Percentiles rank a stretch among this genome's conserved stretches.
These are phyloP conservation scores for Coptodon rendalli DNA, from an alignment of 2,113 vertebrate species.

Conservation along the genomic window DNA sequence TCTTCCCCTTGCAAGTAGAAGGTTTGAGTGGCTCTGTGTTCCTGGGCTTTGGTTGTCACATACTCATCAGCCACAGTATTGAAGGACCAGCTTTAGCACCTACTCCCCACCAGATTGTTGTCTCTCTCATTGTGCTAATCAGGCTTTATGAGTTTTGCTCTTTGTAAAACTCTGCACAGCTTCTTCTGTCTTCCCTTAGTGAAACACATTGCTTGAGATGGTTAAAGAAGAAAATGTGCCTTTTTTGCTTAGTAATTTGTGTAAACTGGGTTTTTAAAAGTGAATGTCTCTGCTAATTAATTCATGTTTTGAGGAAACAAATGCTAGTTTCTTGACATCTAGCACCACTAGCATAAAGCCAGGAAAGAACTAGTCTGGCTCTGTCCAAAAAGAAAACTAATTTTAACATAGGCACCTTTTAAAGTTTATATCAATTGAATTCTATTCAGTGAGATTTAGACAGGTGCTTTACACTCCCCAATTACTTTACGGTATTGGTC, in stretches of 20 bases:
- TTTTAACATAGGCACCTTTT: neutral
- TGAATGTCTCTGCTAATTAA: neutral
- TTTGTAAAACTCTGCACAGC: too few relatives aligned
- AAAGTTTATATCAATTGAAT: neutral
- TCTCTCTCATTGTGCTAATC: neutral
- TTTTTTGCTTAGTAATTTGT: neutral
- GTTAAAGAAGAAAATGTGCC: neutral
- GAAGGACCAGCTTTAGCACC: neutral
- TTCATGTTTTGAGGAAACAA: neutral
- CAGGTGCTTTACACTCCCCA: neutral
- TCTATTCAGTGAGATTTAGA: neutral
- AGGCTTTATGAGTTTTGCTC: neutral
- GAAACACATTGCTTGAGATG: neutral
- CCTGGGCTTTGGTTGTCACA: neutral
- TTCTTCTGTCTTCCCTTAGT: neutral
- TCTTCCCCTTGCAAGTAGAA: neutral
- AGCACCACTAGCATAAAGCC: neutral
- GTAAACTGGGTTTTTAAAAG: neutral
- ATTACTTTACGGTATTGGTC: neutral
- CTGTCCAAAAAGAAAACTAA: neutral
- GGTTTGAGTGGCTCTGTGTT: neutral
- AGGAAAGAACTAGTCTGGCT: neutral
- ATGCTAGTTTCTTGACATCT: neutral
- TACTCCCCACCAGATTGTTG: neutral
- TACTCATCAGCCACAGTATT: neutral